Percentiles rank a stretch among this genome's conserved stretches.
Evolutionary conservation across 2,113 vertebrate species (phyloP).

Genomic region (Pelecanoides urinatrix): DNA sequence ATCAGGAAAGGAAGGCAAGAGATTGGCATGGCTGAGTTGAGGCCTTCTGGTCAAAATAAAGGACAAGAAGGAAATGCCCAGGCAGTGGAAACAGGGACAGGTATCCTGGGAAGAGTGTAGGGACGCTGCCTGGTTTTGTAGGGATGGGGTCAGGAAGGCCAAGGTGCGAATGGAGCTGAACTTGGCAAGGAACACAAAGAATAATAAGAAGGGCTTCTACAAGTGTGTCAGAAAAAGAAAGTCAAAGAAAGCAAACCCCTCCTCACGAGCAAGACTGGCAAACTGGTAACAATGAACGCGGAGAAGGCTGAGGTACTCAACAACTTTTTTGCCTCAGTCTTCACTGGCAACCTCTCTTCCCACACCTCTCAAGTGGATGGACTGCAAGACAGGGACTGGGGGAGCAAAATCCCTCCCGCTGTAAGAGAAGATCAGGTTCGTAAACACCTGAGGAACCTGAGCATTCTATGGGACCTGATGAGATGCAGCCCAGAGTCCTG

Average conservation of each 20-base stretch:
- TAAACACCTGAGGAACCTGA: background rate
- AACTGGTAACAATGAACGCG: background rate
- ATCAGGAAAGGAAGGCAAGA: background rate
- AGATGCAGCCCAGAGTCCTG: too few species aligned
- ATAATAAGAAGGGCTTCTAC: background rate
- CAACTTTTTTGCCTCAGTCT: rapidly evolving
- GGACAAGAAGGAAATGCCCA: background rate
- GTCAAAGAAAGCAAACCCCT: background rate
- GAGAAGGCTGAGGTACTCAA: background rate
- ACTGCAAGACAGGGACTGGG: background rate
- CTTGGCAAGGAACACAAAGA: background rate
- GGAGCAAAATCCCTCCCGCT: background rate
- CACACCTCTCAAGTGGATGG: background rate
- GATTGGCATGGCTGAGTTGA: background rate
- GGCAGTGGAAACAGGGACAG: background rate
- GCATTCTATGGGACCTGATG: too few species aligned
- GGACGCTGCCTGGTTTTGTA: background rate
- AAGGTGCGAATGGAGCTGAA: background rate
- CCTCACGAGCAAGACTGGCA: background rate
- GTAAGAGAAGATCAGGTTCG: background rate
- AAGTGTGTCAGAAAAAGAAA: background rate
- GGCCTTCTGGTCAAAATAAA: background rate
- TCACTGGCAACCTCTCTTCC: background rate
- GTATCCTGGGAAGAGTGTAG: background rate
- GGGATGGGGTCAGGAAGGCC: background rate